Evolutionary conservation across 37 sponge, comb jelly and placozoan species (phyloP).

Genomic region (Beroe forskalii): DNA sequence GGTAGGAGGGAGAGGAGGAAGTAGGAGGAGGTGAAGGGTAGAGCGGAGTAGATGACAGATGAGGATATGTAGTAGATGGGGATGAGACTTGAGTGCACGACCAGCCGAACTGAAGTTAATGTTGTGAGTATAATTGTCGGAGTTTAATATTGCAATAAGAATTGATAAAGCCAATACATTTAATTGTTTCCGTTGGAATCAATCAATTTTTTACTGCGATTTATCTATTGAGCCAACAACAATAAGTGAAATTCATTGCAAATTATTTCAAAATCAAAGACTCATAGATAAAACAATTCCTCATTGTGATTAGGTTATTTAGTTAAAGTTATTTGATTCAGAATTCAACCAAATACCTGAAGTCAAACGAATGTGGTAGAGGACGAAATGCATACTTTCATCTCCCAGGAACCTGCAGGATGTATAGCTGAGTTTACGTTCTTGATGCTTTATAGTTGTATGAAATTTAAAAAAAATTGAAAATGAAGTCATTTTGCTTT

Average conservation of each 20-base stretch:
- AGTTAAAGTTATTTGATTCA: too few species aligned
- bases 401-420: conserved; percentile 20
- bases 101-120: conserved; percentile 17
- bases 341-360: too few species aligned
- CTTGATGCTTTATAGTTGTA: neutral
- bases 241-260: too few species aligned
- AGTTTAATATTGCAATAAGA: too few species aligned
- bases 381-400: conserved; percentile 22
- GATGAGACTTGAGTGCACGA: neutral
- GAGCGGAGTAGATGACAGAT: neutral
- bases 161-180: too few species aligned
- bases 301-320: too few species aligned
- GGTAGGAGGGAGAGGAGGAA: conserved; percentile 6
- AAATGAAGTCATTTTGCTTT: neutral
- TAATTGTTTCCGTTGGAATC: too few species aligned
- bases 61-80: conserved; percentile 13
- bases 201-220: too few species aligned
- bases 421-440: neutral
- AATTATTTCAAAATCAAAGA: too few species aligned
- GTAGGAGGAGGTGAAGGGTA: neutral
- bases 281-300: too few species aligned
- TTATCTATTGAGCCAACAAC: too few species aligned
- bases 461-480: neutral
- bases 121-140: too few species aligned
- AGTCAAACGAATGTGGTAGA: conserved; percentile 23